Base-by-base conservation (phyloP, 2,797 vertebrate species). In the Urocyon cinereoargenteus region DNA sequence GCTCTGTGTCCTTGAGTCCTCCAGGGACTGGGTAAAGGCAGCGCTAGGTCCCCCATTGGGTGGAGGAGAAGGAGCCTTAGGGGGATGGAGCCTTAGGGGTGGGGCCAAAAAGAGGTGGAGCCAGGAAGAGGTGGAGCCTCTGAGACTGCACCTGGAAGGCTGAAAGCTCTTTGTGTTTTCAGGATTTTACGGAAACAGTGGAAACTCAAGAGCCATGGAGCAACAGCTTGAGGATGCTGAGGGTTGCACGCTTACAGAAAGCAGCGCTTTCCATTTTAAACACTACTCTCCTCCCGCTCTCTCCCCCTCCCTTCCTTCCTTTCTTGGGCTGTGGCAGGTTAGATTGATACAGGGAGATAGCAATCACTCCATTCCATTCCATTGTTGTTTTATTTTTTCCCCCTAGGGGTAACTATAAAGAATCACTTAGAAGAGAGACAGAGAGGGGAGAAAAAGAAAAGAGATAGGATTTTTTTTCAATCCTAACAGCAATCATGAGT, bases 231-330 rank as follows among this genome's bases (percentile, higher is more conserved):
- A 2, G 64, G 59, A 64, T 18, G 19, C 28, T 34, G 34, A 70
- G 34, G 19, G 8, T 18, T 34, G n/a, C 8, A 0, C 0, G 0
- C 45, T 36, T 11, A 19, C 10, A 59, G 83, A n/a, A 83, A 31
- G 6, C 57, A 24, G 21, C 3, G 2, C 61, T 66, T 86, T 21
- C 16, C 15, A 26, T 9, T 7, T 66, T 91, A 66, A 72, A 83
- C 34, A 14, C 15, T 19, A 45, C 21, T 1, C 51, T 5, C 26
- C n/a, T 49, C 26, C n/a, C 16, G 0, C 9, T 40, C 6, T 11
- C 12, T 24, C 0, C 15, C 15, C 2, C 13, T 5, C 2, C 36
- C 36, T 59, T 7, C 57, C 9, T 28, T 55, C 19, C 14, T 64
- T 22, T 11, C 53, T 45, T 49, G 16, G 51, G 40, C 40, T 84